Evolutionary conservation across 2,888 invertebrate species (phyloP).

Genomic region (Rotaria sp.): DNA sequence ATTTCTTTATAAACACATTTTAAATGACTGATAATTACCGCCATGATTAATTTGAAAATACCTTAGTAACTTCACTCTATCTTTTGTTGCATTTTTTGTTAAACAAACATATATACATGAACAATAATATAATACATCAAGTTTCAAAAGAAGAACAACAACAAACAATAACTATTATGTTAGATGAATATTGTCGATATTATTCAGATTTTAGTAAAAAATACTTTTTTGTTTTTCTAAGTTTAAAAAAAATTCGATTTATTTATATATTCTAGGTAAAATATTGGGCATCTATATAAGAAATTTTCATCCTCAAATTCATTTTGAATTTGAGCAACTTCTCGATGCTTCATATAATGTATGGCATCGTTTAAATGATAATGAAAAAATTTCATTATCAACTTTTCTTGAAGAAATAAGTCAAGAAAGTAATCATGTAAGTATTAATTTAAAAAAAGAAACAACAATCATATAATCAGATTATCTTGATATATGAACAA

Average conservation of each 20-base stretch:
- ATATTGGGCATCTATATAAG: background rate
- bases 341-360: background rate
- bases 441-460: background rate
- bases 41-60: background rate
- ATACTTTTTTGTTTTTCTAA: too few relatives aligned
- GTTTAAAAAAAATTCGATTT: background rate
- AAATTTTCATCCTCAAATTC: background rate
- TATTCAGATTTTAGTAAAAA: background rate
- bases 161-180: background rate
- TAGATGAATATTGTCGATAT: constrained; percentile 5
- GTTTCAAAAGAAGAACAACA: background rate
- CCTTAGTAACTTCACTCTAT: background rate
- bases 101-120: background rate
- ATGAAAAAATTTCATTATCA: background rate
- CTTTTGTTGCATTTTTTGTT: background rate
- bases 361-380: background rate
- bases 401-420: background rate
- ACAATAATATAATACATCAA: background rate
- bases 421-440: background rate
- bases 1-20: too few relatives aligned
- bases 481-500: too few relatives aligned
- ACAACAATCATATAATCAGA: too few relatives aligned
- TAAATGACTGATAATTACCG: background rate
- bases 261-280: background rate
- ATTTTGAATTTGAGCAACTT: background rate